Evolutionary conservation across 2,888 invertebrate genomes (phyloP).

Genomic region (Tenthredo livida): DNA sequence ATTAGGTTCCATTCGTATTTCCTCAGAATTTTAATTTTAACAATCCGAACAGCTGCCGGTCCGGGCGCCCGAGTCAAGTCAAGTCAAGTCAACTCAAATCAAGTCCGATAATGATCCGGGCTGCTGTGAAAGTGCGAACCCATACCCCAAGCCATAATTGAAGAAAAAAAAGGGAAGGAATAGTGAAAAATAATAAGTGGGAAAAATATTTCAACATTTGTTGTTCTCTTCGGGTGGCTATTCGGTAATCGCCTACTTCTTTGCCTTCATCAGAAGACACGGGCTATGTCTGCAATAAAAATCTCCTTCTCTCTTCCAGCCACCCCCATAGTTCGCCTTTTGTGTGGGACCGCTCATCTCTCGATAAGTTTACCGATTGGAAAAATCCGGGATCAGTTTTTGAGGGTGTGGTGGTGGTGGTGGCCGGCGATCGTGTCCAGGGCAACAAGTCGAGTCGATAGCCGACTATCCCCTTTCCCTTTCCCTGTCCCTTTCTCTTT

Average conservation of each 20-base stretch:
- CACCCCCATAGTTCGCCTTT: constrained; percentile 18
- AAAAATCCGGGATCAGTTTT: constrained; percentile 50
- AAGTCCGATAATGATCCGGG: background rate
- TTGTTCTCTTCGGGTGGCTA: background rate
- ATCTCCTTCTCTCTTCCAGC: background rate
- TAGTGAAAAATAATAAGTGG: background rate
- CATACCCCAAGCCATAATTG: background rate
- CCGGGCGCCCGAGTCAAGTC: background rate
- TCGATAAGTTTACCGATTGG: constrained; percentile 47
- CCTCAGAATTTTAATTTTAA: background rate
- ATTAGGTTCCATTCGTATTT: background rate
- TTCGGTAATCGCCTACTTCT: background rate
- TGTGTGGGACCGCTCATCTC: constrained; percentile 30
- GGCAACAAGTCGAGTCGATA: constrained; percentile 51
- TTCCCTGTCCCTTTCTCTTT: background rate
- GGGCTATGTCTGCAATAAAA: constrained; percentile 2
- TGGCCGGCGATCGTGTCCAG: constrained; percentile 44
- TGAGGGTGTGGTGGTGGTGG: constrained; percentile 30
- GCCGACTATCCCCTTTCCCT: constrained; percentile 18
- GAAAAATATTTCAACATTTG: background rate
- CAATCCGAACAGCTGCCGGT: background rate
- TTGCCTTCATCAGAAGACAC: background rate
- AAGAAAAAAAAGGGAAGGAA: too few species aligned
- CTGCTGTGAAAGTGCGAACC: background rate
- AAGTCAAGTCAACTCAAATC: background rate